Evolutionary conservation across 2,113 vertebrate genomes (phyloP).

Genomic region (Nibea coibor): DNA sequence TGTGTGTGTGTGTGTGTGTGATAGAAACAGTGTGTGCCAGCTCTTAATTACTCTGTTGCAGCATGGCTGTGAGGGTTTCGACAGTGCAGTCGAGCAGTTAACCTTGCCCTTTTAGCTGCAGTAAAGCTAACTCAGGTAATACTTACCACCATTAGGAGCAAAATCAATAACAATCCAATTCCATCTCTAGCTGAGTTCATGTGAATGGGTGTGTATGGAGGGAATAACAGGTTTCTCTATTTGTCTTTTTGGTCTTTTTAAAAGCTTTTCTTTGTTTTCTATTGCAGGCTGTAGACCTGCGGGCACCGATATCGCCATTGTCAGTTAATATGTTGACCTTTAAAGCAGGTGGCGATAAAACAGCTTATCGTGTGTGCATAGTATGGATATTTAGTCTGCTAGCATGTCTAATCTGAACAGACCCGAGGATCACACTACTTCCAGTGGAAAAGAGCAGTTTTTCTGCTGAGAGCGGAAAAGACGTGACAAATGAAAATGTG

Average conservation of each 20-base stretch:
- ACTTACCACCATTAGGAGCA: constrained; percentile 45
- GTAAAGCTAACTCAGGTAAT: constrained; percentile 54
- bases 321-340: not conserved
- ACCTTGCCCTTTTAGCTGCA: constrained; percentile 59
- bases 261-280: not conserved
- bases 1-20: not conserved
- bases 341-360: not conserved
- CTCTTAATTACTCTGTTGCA: constrained; percentile 67
- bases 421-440: not conserved
- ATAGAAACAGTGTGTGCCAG: constrained; percentile 28
- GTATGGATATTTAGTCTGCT: not conserved
- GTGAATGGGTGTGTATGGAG: constrained; percentile 18
- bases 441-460: not conserved
- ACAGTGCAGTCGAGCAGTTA: constrained; percentile 60
- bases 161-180: constrained; percentile 59
- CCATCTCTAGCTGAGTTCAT: constrained; percentile 31
- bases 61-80: constrained; percentile 53
- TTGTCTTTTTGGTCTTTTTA: constrained; percentile 8
- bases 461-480: not conserved
- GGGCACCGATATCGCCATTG: not conserved
- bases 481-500: not conserved
- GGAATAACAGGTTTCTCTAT: not conserved
- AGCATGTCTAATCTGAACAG: not conserved
- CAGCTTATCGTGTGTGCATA: not conserved
- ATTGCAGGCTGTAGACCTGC: not conserved